Percentiles rank a stretch among this genome's conserved stretches.
phyloP scores from a whole-genome alignment of 2,797 vertebrate genomes.

The Phoxinus dragarum region DNA sequence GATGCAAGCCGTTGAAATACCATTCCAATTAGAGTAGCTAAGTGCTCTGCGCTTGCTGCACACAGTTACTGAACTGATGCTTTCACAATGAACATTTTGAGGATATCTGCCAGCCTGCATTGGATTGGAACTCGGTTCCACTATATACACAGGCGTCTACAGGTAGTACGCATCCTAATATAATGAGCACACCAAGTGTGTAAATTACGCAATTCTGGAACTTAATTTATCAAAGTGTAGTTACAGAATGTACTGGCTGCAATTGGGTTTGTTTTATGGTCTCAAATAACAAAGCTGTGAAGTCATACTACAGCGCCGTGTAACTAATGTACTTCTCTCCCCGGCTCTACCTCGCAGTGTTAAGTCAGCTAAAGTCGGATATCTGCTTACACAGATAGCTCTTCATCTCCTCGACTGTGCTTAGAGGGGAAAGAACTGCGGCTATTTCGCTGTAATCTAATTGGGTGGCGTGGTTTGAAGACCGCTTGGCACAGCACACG shows the following conservation, averaged over 20 bases:
- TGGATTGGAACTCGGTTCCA: neutral
- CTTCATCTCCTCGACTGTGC: constrained; percentile 47
- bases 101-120: neutral
- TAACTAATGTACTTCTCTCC: constrained; percentile 28
- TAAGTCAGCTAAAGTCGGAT: constrained; percentile 31
- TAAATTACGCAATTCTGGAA: neutral
- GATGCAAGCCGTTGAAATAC: constrained; percentile 43
- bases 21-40: constrained; percentile 36
- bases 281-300: constrained; percentile 10
- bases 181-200: constrained; percentile 18
- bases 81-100: neutral
- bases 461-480: constrained; percentile 64
- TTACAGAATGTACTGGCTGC: constrained; percentile 18
- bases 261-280: constrained; percentile 15
- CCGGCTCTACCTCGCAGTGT: constrained; percentile 18
- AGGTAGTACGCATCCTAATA: neutral
- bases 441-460: constrained; percentile 68
- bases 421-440: constrained; percentile 50
- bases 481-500: constrained; percentile 69
- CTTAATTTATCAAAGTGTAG: constrained; percentile 8
- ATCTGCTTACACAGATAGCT: constrained; percentile 41
- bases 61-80: neutral
- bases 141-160: neutral
- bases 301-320: neutral
- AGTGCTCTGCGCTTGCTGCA: constrained; percentile 14